Base-by-base conservation (phyloP, 2,888 invertebrate genomes). In the Macrosoma leucophasiata region DNA sequence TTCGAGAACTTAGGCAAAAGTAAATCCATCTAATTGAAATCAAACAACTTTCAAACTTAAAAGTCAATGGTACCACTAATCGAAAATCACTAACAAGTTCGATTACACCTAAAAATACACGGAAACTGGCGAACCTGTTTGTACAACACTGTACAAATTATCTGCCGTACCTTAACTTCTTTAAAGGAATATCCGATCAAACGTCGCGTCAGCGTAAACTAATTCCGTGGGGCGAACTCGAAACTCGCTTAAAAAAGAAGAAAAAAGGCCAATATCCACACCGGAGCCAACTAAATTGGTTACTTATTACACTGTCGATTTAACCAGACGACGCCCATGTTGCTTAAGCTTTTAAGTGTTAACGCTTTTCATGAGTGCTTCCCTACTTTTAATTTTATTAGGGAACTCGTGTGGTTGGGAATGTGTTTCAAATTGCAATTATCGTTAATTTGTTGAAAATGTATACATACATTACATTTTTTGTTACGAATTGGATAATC, bases 171-270 rank as follows among this genome's bases (percentile, higher is more conserved):
- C 57, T 71, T 69, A 70, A 76, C 71, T 67, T 72, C 70, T 72
- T 79, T 72, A 78, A 71, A 71, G 73, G 76, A 76, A 77, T 82
- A 77, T 71, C 73, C 70, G 73, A 82, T 82, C 75, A 79, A 82
- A 81, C 75, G 73, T 63, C 55, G 65, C 75, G 73, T 63, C 55
- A 64, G 58, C 61, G 78, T 72, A 81, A 81, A 84, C 84, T 78
- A 81, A 84, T 82, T 81, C 64, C 75, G 58, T 43, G 52, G 69
- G 71, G 78, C 70, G 76, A 82, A 82, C 78, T 78, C 62, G 57
- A 62, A 73, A 69, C 70, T 70, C 65, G 52, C 50, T 67, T 63
- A 62, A 76, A 73, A 66, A 59, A 56, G 49, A 58, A 69, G 70
- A 72, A 75, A 63, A 42, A 53, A 49, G 50, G 44, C 62, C 64